A percentile compares a stretch with the other conserved stretches of the same genome.
phyloP scores from a whole-genome alignment of 2,113 vertebrate genomes.

The Calcarius ornatus region DNA sequence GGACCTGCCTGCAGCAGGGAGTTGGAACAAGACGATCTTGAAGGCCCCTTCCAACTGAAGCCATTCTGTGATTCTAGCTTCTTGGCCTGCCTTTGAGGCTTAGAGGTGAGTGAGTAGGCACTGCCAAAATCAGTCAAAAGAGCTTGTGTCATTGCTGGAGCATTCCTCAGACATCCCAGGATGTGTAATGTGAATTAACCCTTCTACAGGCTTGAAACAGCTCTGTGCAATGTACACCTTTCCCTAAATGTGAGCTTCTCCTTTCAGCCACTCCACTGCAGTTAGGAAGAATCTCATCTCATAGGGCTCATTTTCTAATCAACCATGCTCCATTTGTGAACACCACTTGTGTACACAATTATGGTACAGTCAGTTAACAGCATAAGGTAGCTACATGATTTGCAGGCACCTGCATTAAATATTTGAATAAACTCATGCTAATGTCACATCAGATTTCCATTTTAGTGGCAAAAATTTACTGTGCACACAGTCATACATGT shows the following conservation, averaged over 20 bases:
- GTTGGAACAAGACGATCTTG: background rate
- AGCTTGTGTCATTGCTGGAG: background rate
- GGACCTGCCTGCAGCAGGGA: background rate
- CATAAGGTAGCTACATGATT: background rate
- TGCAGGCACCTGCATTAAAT: slow-evolving; percentile 16
- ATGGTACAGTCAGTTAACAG: background rate
- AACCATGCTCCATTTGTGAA: slow-evolving; percentile 3
- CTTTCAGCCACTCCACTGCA: background rate
- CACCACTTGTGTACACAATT: slow-evolving; percentile 34
- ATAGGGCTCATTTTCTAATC: slow-evolving; percentile 38
- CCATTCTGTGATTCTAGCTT: background rate
- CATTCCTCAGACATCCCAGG: background rate
- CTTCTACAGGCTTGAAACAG: background rate
- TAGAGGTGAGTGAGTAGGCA: background rate
- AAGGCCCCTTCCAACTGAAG: background rate
- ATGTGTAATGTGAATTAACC: background rate
- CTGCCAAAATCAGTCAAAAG: background rate
- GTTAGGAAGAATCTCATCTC: background rate
- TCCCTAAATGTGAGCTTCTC: background rate
- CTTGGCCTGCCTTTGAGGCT: background rate
- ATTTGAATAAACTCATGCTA: slow-evolving; percentile 19
- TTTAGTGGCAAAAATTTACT: background rate
- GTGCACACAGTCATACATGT: background rate
- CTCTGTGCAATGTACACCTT: background rate
- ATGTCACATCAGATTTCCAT: background rate